Evolutionary conservation across 2,797 vertebrate species (phyloP), one percentile per base, ranked within the genome.

Genomic region (Numenius phaeopus): DNA sequence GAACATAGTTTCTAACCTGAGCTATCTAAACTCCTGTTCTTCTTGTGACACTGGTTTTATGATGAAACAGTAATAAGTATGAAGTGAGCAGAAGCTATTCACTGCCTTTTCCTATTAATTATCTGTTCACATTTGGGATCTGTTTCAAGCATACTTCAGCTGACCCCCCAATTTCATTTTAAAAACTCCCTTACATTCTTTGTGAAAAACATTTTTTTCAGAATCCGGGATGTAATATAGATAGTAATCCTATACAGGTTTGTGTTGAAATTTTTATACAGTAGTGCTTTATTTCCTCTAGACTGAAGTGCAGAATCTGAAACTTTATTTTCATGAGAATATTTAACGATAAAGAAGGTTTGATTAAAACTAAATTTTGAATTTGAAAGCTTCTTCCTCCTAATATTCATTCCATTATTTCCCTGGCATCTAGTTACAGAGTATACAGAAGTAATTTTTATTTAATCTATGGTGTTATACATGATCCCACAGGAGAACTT

Each of bases 401-500:
- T 50, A 64, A 39, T 9, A 49, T 49, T 49, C 13, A 44, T 67
- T 73, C 14, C 4, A 22, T 64, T 70, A 39, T 14, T 39, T 50
- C 24, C 8, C 30, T 66, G 21, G 18, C 13, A 27, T 22, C 16
- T 34, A 72, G 18, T 24, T 22, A 58, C 8, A 29, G 17, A 26
- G 3, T 52, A 15, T 15, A 69, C 5, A 57, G 47, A 83, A 50
- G 20, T 21, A 44, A 20, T 4, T 57, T 30, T n/a, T 13, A 37
- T 29, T 50, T 47, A 49, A 78, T 37, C 21, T 57, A 40, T 58
- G 14, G 29, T 87, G 44, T 37, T 90, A 44, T 40, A 83, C 50
- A 24, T 88, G 58, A 52, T 46, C 69, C 83, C 62, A 96, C 49
- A 99, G 99, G 99, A 89, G 47, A 89, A 89, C 8, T 14, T 89